Evolutionary conservation across 2,888 invertebrate species (phyloP).

Genomic region (Drosophila mimetica): DNA sequence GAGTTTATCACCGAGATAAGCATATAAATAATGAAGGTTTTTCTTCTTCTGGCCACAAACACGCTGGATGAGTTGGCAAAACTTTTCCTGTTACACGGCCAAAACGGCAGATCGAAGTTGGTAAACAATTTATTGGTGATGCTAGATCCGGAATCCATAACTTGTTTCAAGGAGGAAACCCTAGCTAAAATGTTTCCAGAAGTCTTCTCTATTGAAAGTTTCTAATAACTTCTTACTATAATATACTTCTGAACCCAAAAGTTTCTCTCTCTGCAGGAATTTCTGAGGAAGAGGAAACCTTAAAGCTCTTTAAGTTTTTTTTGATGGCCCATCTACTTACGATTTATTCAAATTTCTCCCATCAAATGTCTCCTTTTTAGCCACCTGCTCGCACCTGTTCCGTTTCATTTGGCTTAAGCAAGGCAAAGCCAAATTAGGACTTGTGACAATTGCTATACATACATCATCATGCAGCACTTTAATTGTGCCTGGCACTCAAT

Average conservation of each 20-base stretch:
- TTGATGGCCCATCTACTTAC: background rate
- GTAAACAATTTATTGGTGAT: slow-evolving; percentile 2
- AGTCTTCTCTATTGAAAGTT: background rate
- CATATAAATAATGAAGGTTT: slow-evolving; percentile 41
- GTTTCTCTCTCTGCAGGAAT: background rate
- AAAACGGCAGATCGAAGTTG: slow-evolving; percentile 7
- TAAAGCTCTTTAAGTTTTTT: background rate
- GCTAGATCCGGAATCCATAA: background rate
- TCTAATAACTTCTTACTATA: background rate
- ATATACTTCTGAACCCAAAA: too few relatives aligned
- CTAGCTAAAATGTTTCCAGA: background rate
- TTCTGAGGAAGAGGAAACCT: slow-evolving; percentile 6
- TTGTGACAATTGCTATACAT: slow-evolving; percentile 75
- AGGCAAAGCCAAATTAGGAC: slow-evolving; percentile 65
- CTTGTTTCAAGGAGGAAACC: background rate
- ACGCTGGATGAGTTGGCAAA: slow-evolving; percentile 39
- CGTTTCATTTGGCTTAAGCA: slow-evolving; percentile 51
- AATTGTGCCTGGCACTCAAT: slow-evolving; percentile 82
- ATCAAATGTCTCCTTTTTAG: slow-evolving; percentile 11
- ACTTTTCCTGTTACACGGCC: slow-evolving; percentile 28
- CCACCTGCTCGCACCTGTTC: slow-evolving; percentile 51
- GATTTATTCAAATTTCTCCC: slow-evolving; percentile 11
- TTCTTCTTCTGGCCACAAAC: slow-evolving; percentile 30
- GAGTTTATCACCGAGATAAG: slow-evolving; percentile 43
- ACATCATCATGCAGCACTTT: slow-evolving; percentile 68